These are phyloP conservation scores for Protobothrops mucrosquamatus DNA, from an alignment of 2,113 vertebrate species.

Conservation along the genomic window DNA sequence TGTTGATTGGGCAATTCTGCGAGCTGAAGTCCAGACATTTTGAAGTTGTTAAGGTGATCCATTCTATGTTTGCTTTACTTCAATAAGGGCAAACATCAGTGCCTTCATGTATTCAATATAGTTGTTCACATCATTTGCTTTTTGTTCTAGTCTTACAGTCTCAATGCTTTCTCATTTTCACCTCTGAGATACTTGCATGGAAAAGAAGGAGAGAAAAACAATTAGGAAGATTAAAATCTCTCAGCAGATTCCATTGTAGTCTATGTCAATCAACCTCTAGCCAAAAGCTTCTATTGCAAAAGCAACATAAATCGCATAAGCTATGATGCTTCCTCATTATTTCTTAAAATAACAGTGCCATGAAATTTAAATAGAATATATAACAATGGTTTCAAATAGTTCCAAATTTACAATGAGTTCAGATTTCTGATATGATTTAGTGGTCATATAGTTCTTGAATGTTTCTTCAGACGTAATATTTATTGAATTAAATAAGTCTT, in stretches of 20 bases:
- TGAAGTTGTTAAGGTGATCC: not conserved
- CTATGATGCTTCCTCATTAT: constrained; percentile 5
- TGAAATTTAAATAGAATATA: constrained; percentile 25
- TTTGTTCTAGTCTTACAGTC: constrained; percentile 41
- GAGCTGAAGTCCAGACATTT: not conserved
- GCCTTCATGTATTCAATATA: constrained; percentile 45
- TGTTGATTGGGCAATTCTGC: not conserved
- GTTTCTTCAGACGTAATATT: not conserved
- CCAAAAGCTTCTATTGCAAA: constrained; percentile 42
- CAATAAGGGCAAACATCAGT: constrained; percentile 47
- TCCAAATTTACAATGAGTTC: not conserved
- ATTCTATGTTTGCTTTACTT: constrained; percentile 37
- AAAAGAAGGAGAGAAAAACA: constrained; percentile 5
- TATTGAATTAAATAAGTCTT: not conserved
- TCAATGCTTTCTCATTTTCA: constrained; percentile 42
- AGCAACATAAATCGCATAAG: constrained; percentile 32
- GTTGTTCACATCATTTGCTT: constrained; percentile 50
- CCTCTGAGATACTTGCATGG: constrained; percentile 33
- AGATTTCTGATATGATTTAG: not conserved
- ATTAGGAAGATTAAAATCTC: constrained; percentile 50
- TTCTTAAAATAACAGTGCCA: not conserved
- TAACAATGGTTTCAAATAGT: constrained; percentile 13
- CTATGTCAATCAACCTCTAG: constrained; percentile 32
- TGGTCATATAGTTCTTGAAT: not conserved
- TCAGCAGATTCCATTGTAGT: constrained; percentile 32